Percentiles rank a stretch among this genome's conserved stretches.
phyloP scores from a whole-genome alignment of 2,113 vertebrate genomes.

The Passer montanus region DNA sequence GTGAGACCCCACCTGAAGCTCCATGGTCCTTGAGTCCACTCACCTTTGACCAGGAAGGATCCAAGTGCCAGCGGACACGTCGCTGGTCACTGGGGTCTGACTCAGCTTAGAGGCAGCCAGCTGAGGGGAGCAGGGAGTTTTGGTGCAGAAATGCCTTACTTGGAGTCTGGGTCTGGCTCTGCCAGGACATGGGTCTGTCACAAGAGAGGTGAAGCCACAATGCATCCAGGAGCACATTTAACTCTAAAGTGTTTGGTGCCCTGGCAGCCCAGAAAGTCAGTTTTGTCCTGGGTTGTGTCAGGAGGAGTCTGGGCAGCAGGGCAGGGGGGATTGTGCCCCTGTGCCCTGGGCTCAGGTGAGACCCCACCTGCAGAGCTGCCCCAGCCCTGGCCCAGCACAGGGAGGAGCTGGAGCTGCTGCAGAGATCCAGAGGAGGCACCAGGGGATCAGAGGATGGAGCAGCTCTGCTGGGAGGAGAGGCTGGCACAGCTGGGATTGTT shows the following conservation, averaged over 20 bases:
- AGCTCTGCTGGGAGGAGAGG: not conserved
- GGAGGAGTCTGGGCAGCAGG: not conserved
- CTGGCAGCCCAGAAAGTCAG: not conserved
- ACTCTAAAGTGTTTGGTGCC: accelerated
- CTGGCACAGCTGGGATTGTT: not conserved
- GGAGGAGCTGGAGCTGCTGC: not conserved
- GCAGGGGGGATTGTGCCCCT: not conserved
- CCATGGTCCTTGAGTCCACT: too few species aligned
- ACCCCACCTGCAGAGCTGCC: not conserved
- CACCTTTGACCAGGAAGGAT: not conserved
- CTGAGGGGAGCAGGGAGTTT: not conserved
- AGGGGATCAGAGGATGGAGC: not conserved
- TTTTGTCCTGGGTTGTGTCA: not conserved
- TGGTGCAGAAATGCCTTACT: not conserved
- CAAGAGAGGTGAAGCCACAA: not conserved
- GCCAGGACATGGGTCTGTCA: not conserved
- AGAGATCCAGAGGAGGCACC: not conserved
- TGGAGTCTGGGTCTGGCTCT: not conserved
- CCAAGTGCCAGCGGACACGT: accelerated
- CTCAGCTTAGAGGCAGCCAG: accelerated
- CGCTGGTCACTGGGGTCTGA: not conserved
- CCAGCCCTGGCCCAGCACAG: not conserved
- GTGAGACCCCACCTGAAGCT: too few species aligned
- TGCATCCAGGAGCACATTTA: not conserved
- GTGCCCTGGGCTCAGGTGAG: not conserved